Evolutionary conservation across 2,888 invertebrate genomes (phyloP), one percentile per base, ranked within the genome.

Genomic region (Eristalis pertinax): DNA sequence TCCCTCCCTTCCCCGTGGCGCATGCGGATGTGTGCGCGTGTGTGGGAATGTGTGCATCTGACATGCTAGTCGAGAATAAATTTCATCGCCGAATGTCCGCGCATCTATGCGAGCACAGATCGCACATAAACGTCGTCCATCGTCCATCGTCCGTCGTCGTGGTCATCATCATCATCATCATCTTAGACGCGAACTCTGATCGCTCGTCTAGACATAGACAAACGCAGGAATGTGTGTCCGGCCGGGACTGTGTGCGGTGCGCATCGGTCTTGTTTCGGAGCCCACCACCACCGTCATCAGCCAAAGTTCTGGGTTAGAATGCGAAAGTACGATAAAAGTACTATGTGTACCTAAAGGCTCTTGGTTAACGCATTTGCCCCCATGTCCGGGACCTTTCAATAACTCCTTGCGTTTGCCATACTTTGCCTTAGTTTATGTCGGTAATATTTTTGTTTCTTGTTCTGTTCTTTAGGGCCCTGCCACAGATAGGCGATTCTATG

Each of bases 321-420:
- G 80, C 84, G 76, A 84, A 84, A 84, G 73, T 80, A 73, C 64
- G 72, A 84, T 79, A 56, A 76, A 80, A 74, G 29, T 38, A 64
- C 35, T 43, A n/a, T n/a, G 19, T n/a, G 19, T 32, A 19, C 65
- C 73, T 79, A 7, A 43, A 50, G 78, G 78, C 75, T 78, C 74
- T 79, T 64, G 75, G 75, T 75, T 76, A 84, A 87, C 87, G 87
- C 83, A 87, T 87, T 84, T 87, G 84, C 84, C 87, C 83, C 68
- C 84, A 84, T 84, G 80, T 87, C 79, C 84, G 84, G 79, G 72
- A 87, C 76, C 84, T 87, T 87, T 84, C 84, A 87, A 87, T 87
- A 87, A 87, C 84, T 87, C 83, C 87, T 86, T 68, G 67, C 74
- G 56, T 86, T 78, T 78, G 86, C 74, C 83, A 83, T 86, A 85